phyloP scores from a whole-genome alignment of 2,113 vertebrate species.

The Silurus glanis region DNA sequence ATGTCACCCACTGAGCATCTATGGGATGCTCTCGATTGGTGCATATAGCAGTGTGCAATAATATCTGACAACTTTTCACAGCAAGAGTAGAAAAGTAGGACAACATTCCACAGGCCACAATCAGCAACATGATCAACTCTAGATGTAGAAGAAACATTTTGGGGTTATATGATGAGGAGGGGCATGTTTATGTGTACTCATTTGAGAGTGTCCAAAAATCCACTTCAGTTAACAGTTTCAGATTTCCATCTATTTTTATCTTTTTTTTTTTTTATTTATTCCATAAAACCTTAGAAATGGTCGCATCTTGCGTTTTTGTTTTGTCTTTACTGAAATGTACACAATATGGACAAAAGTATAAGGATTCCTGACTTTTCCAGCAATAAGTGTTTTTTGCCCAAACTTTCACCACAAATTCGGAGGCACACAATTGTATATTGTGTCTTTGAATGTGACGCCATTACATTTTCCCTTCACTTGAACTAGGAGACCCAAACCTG shows the following conservation, averaged over 20 bases:
- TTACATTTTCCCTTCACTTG: no score
- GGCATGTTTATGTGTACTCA: not conserved
- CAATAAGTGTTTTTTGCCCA: no score
- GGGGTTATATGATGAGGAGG: not conserved
- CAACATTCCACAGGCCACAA: conserved; percentile 10
- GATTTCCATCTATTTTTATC: not conserved
- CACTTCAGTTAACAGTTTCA: not conserved
- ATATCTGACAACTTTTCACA: conserved; percentile 6
- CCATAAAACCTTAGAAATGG: not conserved
- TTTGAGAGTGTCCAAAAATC: no score
- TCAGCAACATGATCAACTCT: not conserved
- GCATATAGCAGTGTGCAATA: not conserved
- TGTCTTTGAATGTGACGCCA: no score
- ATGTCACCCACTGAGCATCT: conserved; percentile 13
- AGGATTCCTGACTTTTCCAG: no score
- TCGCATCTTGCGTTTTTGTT: not conserved
- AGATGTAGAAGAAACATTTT: not conserved
- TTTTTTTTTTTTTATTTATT: not conserved
- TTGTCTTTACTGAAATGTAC: no score
- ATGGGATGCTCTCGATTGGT: conserved; percentile 2
- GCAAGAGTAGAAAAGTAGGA: not conserved
- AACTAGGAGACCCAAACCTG: no score
- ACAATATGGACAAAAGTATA: no score
- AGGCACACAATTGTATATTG: no score
- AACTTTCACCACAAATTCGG: no score